phyloP scores from a whole-genome alignment of 2,888 invertebrate genomes.

The Camponotus fellah region DNA sequence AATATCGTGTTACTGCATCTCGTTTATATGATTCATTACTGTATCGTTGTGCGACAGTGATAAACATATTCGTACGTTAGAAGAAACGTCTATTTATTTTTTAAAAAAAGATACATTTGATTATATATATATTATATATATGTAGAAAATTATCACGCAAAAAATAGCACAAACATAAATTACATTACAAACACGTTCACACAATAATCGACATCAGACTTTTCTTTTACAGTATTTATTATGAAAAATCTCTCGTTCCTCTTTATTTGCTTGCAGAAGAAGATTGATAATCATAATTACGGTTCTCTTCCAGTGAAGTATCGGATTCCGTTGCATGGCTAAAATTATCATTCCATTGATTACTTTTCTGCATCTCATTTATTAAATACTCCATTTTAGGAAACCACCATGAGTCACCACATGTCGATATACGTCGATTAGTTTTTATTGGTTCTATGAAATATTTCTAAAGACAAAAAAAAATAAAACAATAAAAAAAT shows the following conservation, averaged over 20 bases:
- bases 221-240: conserved; percentile 15
- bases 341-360: conserved; percentile 65
- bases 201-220: conserved; percentile 12
- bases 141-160: conserved; percentile 25
- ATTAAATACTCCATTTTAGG: conserved; percentile 76
- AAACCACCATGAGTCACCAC: conserved; percentile 76
- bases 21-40: conserved; percentile 76
- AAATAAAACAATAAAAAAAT: conserved; percentile 7
- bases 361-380: conserved; percentile 72
- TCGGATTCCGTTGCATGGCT: conserved; percentile 65
- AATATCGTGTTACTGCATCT: conserved; percentile 79
- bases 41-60: conserved; percentile 65
- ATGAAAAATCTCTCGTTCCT: not conserved
- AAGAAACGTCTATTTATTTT: conserved; percentile 38
- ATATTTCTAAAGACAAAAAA: conserved; percentile 68
- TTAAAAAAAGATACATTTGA: conserved; percentile 30
- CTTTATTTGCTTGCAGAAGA: conserved; percentile 75
- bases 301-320: conserved; percentile 75
- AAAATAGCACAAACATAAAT: conserved; percentile 21
- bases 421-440: conserved; percentile 65
- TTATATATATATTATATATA: conserved; percentile 12
- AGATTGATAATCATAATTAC: conserved; percentile 81
- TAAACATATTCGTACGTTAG: not conserved
- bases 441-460: conserved; percentile 65
- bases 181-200: conserved; percentile 23